Percentiles rank a stretch among this genome's conserved stretches.
Evolutionary conservation across 2,113 vertebrate species (phyloP).

Genomic region (Nematolebias whitei): DNA sequence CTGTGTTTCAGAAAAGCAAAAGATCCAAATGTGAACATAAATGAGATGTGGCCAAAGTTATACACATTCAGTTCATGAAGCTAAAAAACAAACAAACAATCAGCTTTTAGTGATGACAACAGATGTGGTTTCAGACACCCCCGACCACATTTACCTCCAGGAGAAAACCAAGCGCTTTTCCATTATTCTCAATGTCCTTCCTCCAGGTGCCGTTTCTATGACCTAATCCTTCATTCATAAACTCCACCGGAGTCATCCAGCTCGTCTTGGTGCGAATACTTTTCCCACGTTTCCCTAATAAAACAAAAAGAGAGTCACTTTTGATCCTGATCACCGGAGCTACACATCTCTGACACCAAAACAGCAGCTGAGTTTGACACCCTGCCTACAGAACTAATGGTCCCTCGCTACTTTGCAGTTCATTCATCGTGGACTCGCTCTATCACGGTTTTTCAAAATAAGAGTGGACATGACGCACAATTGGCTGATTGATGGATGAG

Average conservation of each 20-base stretch:
- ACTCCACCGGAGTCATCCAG: constrained; percentile 74
- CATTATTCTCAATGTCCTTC: constrained; percentile 66
- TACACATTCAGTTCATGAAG: neutral
- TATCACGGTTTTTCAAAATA: no score
- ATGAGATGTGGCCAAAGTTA: no score
- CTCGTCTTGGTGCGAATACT: constrained; percentile 71
- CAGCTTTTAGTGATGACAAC: neutral
- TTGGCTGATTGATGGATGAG: no score
- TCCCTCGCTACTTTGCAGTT: no score
- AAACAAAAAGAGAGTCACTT: neutral
- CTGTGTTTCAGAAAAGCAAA: no score
- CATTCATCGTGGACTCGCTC: no score
- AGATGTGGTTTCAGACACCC: no score
- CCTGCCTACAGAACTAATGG: no score
- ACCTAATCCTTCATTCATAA: constrained; percentile 30
- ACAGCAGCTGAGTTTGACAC: neutral
- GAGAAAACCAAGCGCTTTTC: constrained; percentile 52
- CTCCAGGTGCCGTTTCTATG: constrained; percentile 50
- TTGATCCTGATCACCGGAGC: neutral
- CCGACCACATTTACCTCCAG: constrained; percentile 49
- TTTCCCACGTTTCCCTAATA: constrained; percentile 60
- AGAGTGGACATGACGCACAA: no score
- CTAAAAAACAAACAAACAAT: neutral
- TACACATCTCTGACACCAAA: neutral
- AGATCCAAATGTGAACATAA: no score